These are phyloP conservation scores for Tursiops truncatus DNA, from an alignment of 2,113 vertebrate genomes.

Conservation along the genomic window DNA sequence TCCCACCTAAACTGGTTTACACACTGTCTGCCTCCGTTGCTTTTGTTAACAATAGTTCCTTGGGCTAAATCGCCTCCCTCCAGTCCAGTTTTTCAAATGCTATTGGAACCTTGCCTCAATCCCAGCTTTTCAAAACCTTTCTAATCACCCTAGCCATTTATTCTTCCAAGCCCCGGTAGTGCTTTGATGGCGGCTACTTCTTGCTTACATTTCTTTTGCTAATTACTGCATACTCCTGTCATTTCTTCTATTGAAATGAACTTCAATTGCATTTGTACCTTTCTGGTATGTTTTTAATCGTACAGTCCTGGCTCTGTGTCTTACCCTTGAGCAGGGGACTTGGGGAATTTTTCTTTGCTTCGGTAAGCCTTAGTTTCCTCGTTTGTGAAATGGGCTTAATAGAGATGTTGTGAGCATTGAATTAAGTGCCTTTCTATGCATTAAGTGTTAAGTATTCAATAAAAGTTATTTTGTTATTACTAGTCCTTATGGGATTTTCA, in stretches of 20 bases:
- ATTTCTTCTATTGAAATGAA: constrained; percentile 30
- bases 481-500: neutral
- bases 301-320: neutral
- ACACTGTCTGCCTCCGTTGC: neutral
- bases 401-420: neutral
- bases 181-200: constrained; percentile 21
- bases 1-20: neutral
- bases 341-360: constrained; percentile 30
- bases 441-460: constrained; percentile 20
- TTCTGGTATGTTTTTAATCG: neutral
- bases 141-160: neutral
- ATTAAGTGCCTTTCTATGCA: constrained; percentile 14
- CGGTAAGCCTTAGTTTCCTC: neutral
- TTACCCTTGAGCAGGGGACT: neutral
- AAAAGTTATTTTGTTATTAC: neutral
- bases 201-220: constrained; percentile 28
- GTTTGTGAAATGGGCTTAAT: constrained; percentile 33
- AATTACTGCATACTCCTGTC: neutral
- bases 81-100: neutral
- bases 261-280: neutral
- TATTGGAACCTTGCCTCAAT: neutral
- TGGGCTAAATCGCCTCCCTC: neutral
- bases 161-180: neutral
- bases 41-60: constrained; percentile 20
- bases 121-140: constrained; percentile 33